These are phyloP conservation scores for Agonopterix arenella DNA, from an alignment of 2,888 invertebrate genomes.

Conservation along the genomic window DNA sequence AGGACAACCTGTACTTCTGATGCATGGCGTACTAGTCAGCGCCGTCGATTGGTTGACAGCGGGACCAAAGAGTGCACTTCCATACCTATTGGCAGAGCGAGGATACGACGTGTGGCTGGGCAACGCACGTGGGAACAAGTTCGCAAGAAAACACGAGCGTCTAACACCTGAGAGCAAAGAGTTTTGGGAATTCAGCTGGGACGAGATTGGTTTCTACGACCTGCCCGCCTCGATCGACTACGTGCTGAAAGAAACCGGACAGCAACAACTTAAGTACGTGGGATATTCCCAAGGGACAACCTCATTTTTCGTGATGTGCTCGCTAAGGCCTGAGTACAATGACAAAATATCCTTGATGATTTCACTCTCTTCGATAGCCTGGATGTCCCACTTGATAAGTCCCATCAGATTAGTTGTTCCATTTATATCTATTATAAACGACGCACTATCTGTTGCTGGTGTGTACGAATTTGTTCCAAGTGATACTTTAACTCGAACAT, in stretches of 20 bases:
- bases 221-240: slow-evolving; percentile 53
- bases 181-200: slow-evolving; percentile 83
- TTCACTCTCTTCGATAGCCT: slow-evolving; percentile 52
- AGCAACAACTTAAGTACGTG: slow-evolving; percentile 41
- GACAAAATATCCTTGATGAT: slow-evolving; percentile 47
- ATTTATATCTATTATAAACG: slow-evolving; percentile 25
- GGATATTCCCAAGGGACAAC: slow-evolving; percentile 64
- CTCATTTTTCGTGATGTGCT: slow-evolving; percentile 52
- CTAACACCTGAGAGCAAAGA: slow-evolving; percentile 33
- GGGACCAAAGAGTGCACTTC: slow-evolving; percentile 41
- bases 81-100: slow-evolving; percentile 71
- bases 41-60: slow-evolving; percentile 50
- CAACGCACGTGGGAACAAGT: slow-evolving; percentile 72
- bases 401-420: slow-evolving; percentile 36
- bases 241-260: slow-evolving; percentile 33
- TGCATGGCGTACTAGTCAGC: slow-evolving; percentile 52
- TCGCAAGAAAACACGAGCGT: slow-evolving; percentile 70
- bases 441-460: slow-evolving; percentile 28
- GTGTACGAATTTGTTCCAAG: slow-evolving; percentile 34
- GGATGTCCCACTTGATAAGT: slow-evolving; percentile 36
- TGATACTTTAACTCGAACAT: background rate
- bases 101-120: slow-evolving; percentile 59
- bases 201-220: slow-evolving; percentile 70
- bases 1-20: slow-evolving; percentile 32
- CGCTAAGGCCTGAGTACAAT: slow-evolving; percentile 49